phyloP scores from a whole-genome alignment of 2,888 invertebrate species.

The Amaurobius ferox region DNA sequence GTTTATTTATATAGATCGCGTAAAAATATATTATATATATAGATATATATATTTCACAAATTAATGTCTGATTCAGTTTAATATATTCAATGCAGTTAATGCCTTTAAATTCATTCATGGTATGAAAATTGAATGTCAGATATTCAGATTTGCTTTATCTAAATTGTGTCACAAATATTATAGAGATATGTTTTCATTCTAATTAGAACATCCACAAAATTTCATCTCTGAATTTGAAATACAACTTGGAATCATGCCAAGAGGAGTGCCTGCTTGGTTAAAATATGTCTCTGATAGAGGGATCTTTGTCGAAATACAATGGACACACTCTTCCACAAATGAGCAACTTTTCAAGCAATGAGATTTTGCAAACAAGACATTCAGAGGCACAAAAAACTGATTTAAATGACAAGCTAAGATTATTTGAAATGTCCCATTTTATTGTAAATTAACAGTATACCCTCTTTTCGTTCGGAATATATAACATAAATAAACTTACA shows the following conservation, averaged over 20 bases:
- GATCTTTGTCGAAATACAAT: neutral
- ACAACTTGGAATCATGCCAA: neutral
- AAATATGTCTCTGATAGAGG: neutral
- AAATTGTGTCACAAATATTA: neutral
- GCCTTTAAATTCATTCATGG: neutral
- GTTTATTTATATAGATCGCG: too few relatives aligned
- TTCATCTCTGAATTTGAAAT: neutral
- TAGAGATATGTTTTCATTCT: neutral
- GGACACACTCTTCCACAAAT: neutral
- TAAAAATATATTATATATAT: too few relatives aligned
- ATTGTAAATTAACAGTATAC: too few relatives aligned
- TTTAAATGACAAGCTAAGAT: too few relatives aligned
- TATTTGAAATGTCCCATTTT: too few relatives aligned
- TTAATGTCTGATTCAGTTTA: too few relatives aligned
- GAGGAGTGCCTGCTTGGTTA: neutral
- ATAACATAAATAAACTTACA: too few relatives aligned
- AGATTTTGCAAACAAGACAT: too few relatives aligned
- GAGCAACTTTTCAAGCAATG: neutral
- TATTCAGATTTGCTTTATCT: neutral
- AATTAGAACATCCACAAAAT: slow-evolving; percentile 2
- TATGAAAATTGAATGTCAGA: neutral
- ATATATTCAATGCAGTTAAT: neutral
- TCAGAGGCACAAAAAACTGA: too few relatives aligned
- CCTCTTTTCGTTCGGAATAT: too few relatives aligned
- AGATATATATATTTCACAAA: too few relatives aligned